A percentile compares a stretch with the other conserved stretches of the same genome.
Conservation (phyloP, 2,113 vertebrate genomes). For the Ammodytes dubius region DNA sequence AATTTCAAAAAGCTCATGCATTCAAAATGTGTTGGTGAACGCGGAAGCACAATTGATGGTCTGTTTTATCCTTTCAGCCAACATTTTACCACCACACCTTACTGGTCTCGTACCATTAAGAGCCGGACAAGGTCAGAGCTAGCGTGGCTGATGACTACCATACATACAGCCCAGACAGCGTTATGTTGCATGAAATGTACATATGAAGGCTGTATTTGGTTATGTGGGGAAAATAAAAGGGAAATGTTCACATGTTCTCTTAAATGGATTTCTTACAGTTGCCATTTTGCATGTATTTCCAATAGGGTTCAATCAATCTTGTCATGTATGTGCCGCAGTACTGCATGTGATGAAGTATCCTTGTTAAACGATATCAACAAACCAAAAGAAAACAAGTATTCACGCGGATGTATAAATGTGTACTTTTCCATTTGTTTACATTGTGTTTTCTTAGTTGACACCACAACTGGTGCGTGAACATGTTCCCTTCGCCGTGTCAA, state of each 20-base stretch:
- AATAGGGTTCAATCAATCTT: slow-evolving; percentile 2
- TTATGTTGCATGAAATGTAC: neutral
- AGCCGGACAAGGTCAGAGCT: neutral
- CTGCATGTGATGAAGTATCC: neutral
- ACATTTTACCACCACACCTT: neutral
- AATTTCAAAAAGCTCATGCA: neutral
- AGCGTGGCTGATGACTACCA: neutral
- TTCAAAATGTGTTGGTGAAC: neutral
- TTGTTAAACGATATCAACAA: neutral
- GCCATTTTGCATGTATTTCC: slow-evolving; percentile 22
- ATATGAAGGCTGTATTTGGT: neutral
- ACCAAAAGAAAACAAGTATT: neutral
- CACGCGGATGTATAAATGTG: slow-evolving; percentile 3
- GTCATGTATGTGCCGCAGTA: neutral
- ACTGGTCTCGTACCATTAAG: neutral
- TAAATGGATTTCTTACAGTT: slow-evolving; percentile 13
- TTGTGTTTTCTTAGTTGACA: slow-evolving; percentile 21
- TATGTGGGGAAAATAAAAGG: slow-evolving; percentile 22
- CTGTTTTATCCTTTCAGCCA: neutral
- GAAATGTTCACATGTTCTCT: slow-evolving; percentile 16
- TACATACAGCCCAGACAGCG: neutral
- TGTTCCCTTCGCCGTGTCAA: slow-evolving; percentile 16
- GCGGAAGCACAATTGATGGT: too few species aligned
- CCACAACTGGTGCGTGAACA: neutral
- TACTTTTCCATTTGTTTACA: slow-evolving; percentile 28